phyloP scores from a whole-genome alignment of 2,113 vertebrate genomes.

The Pogonocichla stellata region DNA sequence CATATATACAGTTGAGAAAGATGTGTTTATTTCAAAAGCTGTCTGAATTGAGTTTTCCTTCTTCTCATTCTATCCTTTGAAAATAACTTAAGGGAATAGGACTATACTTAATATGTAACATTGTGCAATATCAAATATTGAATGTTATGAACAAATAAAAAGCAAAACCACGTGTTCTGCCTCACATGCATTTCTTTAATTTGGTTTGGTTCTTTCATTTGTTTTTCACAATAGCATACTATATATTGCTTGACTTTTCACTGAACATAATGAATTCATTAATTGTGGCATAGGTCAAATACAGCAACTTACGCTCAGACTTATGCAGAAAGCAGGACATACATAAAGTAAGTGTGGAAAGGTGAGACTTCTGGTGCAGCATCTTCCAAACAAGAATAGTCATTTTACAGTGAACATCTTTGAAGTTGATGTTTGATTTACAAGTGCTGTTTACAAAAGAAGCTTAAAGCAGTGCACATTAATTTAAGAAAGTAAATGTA shows the following conservation, averaged over 20 bases:
- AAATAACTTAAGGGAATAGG: neutral
- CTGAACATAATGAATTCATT: neutral
- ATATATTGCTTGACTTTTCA: neutral
- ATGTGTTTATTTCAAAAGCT: neutral
- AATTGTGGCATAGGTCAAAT: neutral
- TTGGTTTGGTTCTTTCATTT: neutral
- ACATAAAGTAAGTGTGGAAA: neutral
- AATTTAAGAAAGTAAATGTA: slow-evolving; percentile 26
- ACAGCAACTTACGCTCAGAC: neutral
- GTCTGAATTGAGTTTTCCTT: neutral
- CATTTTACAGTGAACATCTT: neutral
- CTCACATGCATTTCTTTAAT: neutral
- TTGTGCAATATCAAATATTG: neutral
- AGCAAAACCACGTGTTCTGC: neutral
- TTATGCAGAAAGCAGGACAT: neutral
- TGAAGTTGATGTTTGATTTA: slow-evolving; percentile 15
- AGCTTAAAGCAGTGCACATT: neutral
- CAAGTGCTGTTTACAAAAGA: slow-evolving; percentile 2
- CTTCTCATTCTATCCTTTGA: neutral
- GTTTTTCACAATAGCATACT: neutral
- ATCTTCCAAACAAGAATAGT: neutral
- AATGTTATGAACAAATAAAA: neutral
- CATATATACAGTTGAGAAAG: neutral
- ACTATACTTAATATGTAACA: neutral
- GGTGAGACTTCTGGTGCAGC: neutral